A percentile compares a stretch with the other conserved stretches of the same genome.
Conservation (phyloP, 2,888 invertebrate genomes). For the Pristionchus maxplancki region DNA sequence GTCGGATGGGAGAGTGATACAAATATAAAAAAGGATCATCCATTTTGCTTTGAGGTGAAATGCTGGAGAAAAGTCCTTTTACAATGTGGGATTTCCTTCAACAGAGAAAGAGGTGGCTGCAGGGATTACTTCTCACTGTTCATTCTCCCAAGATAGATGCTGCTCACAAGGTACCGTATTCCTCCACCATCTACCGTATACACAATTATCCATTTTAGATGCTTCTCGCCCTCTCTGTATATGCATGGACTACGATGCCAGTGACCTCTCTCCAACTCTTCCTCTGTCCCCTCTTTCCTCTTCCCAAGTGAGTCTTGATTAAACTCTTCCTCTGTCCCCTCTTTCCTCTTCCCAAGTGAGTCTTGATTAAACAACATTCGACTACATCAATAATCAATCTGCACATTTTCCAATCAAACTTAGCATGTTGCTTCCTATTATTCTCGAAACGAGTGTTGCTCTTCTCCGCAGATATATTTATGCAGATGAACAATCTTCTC, state of each 20-base stretch:
- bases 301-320: constrained; percentile 83
- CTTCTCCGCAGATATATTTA: not conserved
- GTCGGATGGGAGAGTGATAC: too few species aligned
- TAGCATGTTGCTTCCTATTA: too few species aligned
- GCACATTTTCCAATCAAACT: too few species aligned
- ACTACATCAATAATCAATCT: too few species aligned
- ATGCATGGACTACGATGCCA: constrained; percentile 96
- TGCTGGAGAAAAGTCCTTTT: constrained; percentile 99
- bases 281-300: constrained; percentile 88
- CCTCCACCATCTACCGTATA: not conserved
- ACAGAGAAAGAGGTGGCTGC: constrained; percentile 95
- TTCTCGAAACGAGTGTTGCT: not conserved
- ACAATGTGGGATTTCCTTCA: constrained; percentile 95
- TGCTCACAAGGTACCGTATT: constrained; percentile 67
- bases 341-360: constrained; percentile 86
- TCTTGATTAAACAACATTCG: not conserved
- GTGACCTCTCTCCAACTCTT: constrained; percentile 88
- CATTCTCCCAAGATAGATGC: constrained; percentile 77
- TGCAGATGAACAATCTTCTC: not conserved
- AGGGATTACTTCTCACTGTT: constrained; percentile 80
- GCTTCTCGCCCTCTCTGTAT: constrained; percentile 90
- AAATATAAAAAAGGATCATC: too few species aligned
- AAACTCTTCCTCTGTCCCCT: constrained; percentile 85
- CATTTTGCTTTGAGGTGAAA: constrained; percentile 84
- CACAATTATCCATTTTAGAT: constrained; percentile 82